A percentile compares a stretch with the other conserved stretches of the same genome.
These are phyloP conservation scores for Poeciliopsis paucimaculata DNA, from an alignment of 2,797 vertebrate species.

Conservation along the genomic window DNA sequence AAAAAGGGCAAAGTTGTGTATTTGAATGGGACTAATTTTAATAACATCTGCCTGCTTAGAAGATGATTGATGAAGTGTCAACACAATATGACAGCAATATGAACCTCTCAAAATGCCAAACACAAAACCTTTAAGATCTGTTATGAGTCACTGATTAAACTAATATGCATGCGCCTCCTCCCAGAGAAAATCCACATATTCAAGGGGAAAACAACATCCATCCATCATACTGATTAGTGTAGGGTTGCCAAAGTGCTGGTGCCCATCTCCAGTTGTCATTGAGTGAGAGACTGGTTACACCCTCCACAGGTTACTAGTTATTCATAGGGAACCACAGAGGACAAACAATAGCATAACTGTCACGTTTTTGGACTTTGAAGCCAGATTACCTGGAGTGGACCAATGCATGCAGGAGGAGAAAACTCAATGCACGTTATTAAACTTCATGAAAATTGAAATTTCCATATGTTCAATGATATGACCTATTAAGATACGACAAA, in stretches of 20 bases:
- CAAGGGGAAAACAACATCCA: background rate
- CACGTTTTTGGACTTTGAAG: background rate
- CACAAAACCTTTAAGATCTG: background rate
- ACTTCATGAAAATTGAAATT: background rate
- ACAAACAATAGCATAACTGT: background rate
- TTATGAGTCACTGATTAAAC: constrained; percentile 1
- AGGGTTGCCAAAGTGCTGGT: background rate
- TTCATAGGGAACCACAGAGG: background rate
- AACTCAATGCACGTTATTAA: background rate
- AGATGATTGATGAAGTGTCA: constrained; percentile 7
- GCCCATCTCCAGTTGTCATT: background rate
- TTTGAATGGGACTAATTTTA: constrained; percentile 1
- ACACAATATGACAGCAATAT: background rate
- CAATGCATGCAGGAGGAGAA: background rate
- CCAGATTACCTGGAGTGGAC: background rate
- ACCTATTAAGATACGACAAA: background rate
- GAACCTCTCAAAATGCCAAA: background rate
- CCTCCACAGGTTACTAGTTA: background rate
- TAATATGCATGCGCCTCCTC: background rate
- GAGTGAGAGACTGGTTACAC: background rate
- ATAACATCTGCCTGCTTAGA: background rate
- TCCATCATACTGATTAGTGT: background rate
- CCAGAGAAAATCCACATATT: background rate
- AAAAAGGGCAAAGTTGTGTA: background rate
- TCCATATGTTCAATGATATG: background rate